Evolutionary conservation across 2,113 vertebrate genomes (phyloP).

Genomic region (Dicerorhinus sumatrensis): DNA sequence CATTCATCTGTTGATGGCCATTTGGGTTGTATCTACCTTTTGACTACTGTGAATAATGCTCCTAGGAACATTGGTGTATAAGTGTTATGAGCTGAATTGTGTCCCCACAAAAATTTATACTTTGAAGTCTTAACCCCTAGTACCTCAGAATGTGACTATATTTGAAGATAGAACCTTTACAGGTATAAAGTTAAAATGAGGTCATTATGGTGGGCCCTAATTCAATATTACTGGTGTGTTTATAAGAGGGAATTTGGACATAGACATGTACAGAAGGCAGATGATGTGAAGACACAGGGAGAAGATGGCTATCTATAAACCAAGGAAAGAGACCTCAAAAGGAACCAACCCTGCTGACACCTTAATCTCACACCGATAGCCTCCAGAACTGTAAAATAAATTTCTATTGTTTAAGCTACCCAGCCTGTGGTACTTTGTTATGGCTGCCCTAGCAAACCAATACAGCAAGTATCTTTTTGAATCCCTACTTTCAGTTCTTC

Average conservation of each 20-base stretch:
- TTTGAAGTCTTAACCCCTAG: not conserved
- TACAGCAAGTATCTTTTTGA: not conserved
- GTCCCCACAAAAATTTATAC: not conserved
- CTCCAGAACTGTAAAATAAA: too few species aligned
- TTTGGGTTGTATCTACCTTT: too few species aligned
- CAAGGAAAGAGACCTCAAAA: not conserved
- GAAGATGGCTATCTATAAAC: not conserved
- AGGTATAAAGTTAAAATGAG: too few species aligned
- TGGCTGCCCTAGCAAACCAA: too few species aligned
- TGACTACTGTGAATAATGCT: too few species aligned
- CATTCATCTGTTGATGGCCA: too few species aligned
- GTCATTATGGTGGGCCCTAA: too few species aligned
- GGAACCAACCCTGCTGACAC: not conserved
- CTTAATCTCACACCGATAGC: not conserved
- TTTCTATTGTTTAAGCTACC: not conserved
- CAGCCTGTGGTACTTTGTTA: not conserved
- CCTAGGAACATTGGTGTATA: not conserved
- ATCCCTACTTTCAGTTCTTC: not conserved
- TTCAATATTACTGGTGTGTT: too few species aligned
- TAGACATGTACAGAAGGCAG: not conserved
- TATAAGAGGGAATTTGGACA: not conserved
- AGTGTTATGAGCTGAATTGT: not conserved
- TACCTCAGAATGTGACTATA: not conserved
- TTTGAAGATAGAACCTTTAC: not conserved
- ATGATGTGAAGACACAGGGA: not conserved